phyloP scores from a whole-genome alignment of 2,888 invertebrate species.

The Cybosia mesomella region DNA sequence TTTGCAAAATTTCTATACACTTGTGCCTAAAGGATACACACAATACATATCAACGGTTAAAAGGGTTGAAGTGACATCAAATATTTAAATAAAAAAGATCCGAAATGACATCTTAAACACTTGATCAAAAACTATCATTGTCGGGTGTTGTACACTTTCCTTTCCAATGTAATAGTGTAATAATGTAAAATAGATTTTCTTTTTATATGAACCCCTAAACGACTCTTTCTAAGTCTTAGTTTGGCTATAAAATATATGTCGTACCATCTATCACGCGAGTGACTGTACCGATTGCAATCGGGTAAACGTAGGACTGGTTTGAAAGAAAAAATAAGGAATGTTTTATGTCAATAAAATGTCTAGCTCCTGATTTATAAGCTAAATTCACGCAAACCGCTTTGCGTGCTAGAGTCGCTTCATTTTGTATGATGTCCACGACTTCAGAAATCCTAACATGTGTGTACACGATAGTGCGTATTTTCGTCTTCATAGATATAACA shows the following conservation, averaged over 20 bases:
- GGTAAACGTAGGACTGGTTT: constrained; percentile 3
- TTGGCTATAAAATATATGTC: neutral
- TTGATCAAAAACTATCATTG: too few species aligned
- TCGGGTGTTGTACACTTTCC: too few species aligned
- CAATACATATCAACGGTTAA: too few species aligned
- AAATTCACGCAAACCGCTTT: constrained; percentile 16
- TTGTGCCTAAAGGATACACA: too few species aligned
- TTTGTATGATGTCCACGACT: neutral
- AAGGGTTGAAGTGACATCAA: too few species aligned
- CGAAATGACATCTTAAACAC: too few species aligned
- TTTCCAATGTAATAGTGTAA: too few species aligned
- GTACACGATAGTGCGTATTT: neutral
- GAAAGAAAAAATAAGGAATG: constrained; percentile 14
- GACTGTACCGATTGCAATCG: constrained; percentile 11
- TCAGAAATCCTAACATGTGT: neutral
- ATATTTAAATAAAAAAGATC: too few species aligned
- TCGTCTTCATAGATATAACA: neutral
- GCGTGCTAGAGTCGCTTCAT: constrained; percentile 6
- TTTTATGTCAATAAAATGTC: constrained; percentile 14
- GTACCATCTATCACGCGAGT: constrained; percentile 7
- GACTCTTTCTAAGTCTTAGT: neutral
- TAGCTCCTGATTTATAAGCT: constrained; percentile 10
- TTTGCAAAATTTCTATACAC: too few species aligned
- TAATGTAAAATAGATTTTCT: too few species aligned
- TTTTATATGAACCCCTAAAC: neutral